phyloP scores from a whole-genome alignment of 64 coral and sea anemone species.

The Montipora cactus region DNA sequence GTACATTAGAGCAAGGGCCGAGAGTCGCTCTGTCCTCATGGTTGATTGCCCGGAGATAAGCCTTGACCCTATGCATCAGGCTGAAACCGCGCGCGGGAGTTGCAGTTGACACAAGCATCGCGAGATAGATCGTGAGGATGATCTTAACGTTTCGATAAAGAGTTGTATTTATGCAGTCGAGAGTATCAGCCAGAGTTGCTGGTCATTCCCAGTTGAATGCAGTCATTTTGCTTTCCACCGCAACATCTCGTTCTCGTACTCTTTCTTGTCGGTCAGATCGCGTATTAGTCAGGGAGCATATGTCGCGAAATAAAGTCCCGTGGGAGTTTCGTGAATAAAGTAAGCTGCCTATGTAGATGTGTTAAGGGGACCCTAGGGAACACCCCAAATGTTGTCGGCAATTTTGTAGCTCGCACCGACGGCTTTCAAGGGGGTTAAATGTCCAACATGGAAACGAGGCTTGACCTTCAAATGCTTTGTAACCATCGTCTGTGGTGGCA shows the following conservation, averaged over 20 bases:
- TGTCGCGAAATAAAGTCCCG: no score
- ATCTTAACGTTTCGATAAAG: constrained; percentile 47
- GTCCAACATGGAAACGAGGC: no score
- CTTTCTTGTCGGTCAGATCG: no score
- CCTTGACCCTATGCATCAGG: constrained; percentile 61
- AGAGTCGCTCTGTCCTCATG: constrained; percentile 30
- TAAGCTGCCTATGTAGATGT: no score
- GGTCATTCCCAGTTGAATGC: constrained; percentile 28
- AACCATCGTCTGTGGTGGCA: no score
- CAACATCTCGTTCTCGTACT: constrained; percentile 33
- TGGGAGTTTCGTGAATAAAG: no score
- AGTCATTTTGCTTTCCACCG: background rate
- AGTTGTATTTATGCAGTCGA: background rate
- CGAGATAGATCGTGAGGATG: constrained; percentile 53
- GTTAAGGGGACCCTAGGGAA: no score
- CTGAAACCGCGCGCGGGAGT: constrained; percentile 55
- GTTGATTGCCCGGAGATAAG: constrained; percentile 25
- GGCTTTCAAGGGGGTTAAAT: no score
- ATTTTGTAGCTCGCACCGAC: no score
- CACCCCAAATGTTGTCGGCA: no score
- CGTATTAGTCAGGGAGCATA: no score
- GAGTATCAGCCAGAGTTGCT: constrained; percentile 26
- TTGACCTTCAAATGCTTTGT: no score
- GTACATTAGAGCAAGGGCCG: constrained; percentile 51
- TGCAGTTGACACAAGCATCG: constrained; percentile 36